phyloP scores from a whole-genome alignment of 2,797 vertebrate species.

The Sciaenops ocellatus region DNA sequence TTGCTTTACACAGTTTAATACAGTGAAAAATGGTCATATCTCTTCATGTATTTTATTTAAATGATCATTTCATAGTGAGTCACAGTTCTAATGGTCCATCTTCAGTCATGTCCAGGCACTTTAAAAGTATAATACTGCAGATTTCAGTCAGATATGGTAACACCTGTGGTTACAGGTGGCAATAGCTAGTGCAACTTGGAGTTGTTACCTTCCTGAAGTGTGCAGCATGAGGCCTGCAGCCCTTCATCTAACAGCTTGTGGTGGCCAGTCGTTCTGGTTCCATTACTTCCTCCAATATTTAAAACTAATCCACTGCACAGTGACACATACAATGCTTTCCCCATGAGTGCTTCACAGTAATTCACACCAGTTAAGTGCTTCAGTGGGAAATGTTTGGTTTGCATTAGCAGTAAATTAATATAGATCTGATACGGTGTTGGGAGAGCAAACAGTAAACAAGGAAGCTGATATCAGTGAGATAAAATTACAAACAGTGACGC shows the following conservation, averaged over 20 bases:
- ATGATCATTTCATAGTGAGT: background rate
- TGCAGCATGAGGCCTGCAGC: background rate
- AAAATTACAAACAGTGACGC: background rate
- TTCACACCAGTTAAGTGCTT: background rate
- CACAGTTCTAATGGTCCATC: background rate
- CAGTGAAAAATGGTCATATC: background rate
- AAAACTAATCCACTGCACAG: background rate
- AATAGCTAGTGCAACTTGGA: background rate
- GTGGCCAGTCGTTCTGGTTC: background rate
- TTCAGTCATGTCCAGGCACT: background rate
- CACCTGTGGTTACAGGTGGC: background rate
- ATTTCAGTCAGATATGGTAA: background rate
- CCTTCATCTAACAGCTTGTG: background rate
- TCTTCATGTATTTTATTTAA: background rate
- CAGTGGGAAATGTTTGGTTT: background rate
- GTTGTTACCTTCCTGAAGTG: background rate
- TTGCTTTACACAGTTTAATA: background rate
- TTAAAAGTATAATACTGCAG: background rate
- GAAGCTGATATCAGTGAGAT: background rate
- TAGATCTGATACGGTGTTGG: background rate
- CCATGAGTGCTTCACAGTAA: background rate
- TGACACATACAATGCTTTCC: background rate
- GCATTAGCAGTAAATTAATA: background rate
- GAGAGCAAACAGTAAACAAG: background rate
- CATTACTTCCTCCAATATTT: background rate